These are phyloP conservation scores for Thymallus thymallus DNA, from an alignment of 2,113 vertebrate genomes.

Conservation along the genomic window DNA sequence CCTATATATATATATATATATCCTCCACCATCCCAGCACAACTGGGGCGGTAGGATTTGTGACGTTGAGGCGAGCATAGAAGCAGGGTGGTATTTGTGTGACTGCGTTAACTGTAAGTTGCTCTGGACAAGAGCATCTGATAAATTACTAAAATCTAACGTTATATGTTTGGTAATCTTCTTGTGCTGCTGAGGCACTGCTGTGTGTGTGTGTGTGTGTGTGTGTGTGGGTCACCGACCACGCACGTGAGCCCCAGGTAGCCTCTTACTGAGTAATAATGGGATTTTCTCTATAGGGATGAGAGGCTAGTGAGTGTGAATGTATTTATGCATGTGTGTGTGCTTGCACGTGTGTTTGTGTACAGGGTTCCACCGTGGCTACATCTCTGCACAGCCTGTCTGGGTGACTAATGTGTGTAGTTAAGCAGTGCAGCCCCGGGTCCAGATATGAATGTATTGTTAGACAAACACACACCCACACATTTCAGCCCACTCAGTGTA, in stretches of 20 bases:
- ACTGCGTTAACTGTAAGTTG: too few species aligned
- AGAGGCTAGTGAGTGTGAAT: neutral
- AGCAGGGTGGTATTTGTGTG: neutral
- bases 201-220: neutral
- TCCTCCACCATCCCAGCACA: neutral
- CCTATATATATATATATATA: too few species aligned
- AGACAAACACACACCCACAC: conserved; percentile 8
- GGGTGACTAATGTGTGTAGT: conserved; percentile 27
- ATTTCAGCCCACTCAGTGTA: neutral
- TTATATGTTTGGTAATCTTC: neutral
- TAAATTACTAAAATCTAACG: too few species aligned
- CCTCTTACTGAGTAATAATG: conserved; percentile 3
- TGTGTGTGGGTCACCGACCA: conserved; percentile 8
- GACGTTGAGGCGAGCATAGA: neutral
- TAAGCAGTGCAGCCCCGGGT: neutral
- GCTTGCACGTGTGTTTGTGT: neutral
- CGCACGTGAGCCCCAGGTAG: neutral
- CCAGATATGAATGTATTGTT: conserved; percentile 13
- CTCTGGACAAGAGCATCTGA: too few species aligned
- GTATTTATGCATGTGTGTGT: neutral
- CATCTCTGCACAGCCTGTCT: conserved; percentile 14
- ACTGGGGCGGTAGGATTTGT: neutral
- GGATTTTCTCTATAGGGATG: neutral
- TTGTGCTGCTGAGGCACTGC: neutral
- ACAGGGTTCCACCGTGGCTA: neutral